A percentile compares a stretch with the other conserved stretches of the same genome.
These are phyloP conservation scores for Chaetodon trifasciatus DNA, from an alignment of 2,797 vertebrate genomes.

Conservation along the genomic window DNA sequence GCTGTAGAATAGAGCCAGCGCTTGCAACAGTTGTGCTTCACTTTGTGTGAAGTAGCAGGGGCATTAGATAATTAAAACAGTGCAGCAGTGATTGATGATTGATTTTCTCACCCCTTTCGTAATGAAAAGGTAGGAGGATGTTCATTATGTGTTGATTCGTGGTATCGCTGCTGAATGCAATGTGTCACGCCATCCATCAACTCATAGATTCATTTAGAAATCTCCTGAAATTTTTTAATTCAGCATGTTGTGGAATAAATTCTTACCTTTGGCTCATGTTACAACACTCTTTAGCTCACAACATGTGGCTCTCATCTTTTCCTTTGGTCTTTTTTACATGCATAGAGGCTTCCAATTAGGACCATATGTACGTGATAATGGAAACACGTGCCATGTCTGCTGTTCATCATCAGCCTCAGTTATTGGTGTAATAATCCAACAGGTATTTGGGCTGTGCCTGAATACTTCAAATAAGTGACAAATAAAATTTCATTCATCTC, in stretches of 20 bases:
- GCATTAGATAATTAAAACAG: constrained; percentile 78
- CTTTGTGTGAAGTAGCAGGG: constrained; percentile 58
- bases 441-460: not conserved
- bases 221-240: constrained; percentile 28
- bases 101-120: constrained; percentile 68
- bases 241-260: not conserved
- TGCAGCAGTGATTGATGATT: constrained; percentile 76
- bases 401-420: not conserved
- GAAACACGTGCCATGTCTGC: not conserved
- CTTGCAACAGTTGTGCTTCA: constrained; percentile 50
- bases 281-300: not conserved
- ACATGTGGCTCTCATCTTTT: not conserved
- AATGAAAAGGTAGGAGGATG: constrained; percentile 73
- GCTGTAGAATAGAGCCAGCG: constrained; percentile 49
- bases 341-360: not conserved
- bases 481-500: not conserved
- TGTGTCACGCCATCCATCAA: constrained; percentile 72
- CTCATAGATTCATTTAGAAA: constrained; percentile 49
- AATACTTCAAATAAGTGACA: not conserved
- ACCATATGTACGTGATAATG: not conserved
- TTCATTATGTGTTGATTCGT: constrained; percentile 76
- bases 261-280: not conserved
- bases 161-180: constrained; percentile 64
- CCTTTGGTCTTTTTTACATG: not conserved
- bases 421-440: not conserved